Evolutionary conservation across 2,888 invertebrate species (phyloP), one percentile per base, ranked within the genome.

Genomic region (Physocephala rufipes): DNA sequence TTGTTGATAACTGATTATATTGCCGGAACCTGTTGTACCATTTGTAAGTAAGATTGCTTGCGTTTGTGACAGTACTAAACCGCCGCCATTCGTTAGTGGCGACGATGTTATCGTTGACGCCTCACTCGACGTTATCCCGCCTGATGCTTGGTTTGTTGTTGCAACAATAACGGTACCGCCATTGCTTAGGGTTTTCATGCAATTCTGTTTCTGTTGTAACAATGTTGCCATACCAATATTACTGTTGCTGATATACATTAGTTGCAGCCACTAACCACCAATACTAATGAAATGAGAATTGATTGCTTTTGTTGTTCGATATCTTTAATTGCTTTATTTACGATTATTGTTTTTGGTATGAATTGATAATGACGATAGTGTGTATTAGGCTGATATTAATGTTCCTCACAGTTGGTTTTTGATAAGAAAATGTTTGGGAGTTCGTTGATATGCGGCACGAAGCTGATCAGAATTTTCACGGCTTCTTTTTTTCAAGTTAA

Each of bases 201-300:
- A 92, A 89, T 93, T 93, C 87, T 93, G 75, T 73, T 78, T 77
- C 86, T 93, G 93, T 86, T 93, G 93, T 86, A 93, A 89, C 88
- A 92, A 90, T 85, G 93, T 92, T 88, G 93, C 93, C 93, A 93
- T 93, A 76, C 81, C 81, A 81, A 77, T 77, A 75, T 80, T 78
- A 75, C 78, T 81, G 77, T 80, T 82, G 79, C 80, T 80, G 76
- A 79, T 80, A 78, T 79, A 80, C 80, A 81, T 80, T 79, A 74
- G 78, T 70, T 47, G 51, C 61, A 24, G 49, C n/a, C n/a, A n/a
- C n/a, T n/a, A n/a, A n/a, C n/a, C n/a, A n/a, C n/a, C n/a, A n/a
- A n/a, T n/a, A n/a, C n/a, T n/a, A 36, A 51, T 28, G 66, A 49
- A 47, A 61, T 68, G 61, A 43, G 58, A 28, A 21, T 15, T n/a